Conservation (phyloP, 2,113 vertebrate species). For the Lampris megalopsis region DNA sequence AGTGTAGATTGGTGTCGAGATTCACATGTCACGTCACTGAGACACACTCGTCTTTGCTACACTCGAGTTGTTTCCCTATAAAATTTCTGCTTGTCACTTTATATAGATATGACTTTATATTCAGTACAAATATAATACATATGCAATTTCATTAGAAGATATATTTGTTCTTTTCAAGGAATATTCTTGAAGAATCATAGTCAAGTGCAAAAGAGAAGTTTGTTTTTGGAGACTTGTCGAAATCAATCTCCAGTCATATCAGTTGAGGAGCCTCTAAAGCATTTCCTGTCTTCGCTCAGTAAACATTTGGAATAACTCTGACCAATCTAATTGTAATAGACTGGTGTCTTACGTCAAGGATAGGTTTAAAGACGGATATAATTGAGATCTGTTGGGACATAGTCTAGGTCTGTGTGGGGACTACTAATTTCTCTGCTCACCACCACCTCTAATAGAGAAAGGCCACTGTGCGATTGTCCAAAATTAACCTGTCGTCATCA, state of each 20-base stretch:
- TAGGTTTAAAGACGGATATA: conserved; percentile 42
- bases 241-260: conserved; percentile 65
- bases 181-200: conserved; percentile 71
- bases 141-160: conserved; percentile 75
- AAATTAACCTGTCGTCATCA: conserved; percentile 65
- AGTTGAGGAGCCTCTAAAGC: conserved; percentile 74
- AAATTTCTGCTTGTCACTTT: conserved; percentile 67
- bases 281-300: conserved; percentile 69
- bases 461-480: conserved; percentile 85
- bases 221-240: conserved; percentile 63
- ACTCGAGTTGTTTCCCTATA: conserved; percentile 72
- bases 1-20: conserved; percentile 58
- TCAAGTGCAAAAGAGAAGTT: conserved; percentile 81
- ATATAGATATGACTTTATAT: conserved; percentile 78
- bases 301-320: conserved; percentile 52
- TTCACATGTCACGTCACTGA: conserved; percentile 64
- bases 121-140: conserved; percentile 80
- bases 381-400: conserved; percentile 63
- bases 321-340: conserved; percentile 48
- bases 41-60: conserved; percentile 80
- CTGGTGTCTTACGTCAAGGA: conserved; percentile 42
- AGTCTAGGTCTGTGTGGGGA: conserved; percentile 50
- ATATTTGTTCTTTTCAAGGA: conserved; percentile 73
- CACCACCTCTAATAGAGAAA: conserved; percentile 76
- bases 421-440: conserved; percentile 57